Conservation (phyloP, 2,113 vertebrate species). For the Eubucco bourcierii region DNA sequence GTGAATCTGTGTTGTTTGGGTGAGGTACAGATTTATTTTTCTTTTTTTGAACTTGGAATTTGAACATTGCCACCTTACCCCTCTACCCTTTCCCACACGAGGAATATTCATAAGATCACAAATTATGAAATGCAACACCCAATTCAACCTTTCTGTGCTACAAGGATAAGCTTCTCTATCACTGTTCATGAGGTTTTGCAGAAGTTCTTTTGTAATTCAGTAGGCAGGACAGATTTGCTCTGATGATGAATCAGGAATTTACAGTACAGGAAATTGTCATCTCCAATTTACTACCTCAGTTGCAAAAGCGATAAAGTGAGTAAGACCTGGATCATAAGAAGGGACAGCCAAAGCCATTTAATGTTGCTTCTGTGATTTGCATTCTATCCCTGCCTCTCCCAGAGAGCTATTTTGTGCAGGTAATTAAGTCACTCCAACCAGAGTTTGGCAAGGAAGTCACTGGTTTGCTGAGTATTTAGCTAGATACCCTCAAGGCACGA, state of each 20-base stretch:
- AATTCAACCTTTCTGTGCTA: not conserved
- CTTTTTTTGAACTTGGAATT: not conserved
- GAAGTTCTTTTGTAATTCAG: not conserved
- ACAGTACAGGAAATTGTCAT: not conserved
- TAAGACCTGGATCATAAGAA: not conserved
- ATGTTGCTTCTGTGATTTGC: not conserved
- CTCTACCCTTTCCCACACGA: not conserved
- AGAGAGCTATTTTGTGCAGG: not conserved
- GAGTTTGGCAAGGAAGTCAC: conserved; percentile 8
- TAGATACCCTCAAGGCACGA: not conserved
- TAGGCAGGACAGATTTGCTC: not conserved
- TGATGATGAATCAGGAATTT: not conserved
- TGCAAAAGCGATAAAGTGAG: not conserved
- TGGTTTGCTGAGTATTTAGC: not conserved
- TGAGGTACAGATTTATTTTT: not conserved
- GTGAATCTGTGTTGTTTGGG: not conserved
- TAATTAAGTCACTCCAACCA: not conserved
- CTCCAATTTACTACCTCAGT: not conserved
- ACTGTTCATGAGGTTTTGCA: not conserved
- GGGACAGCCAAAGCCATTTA: not conserved
- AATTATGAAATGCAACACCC: not conserved
- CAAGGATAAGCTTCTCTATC: not conserved
- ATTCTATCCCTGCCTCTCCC: not conserved
- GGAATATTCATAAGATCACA: not conserved
- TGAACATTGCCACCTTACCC: not conserved